These are phyloP conservation scores for Myotis daubentonii DNA, from an alignment of 2,797 vertebrate species.

Conservation along the genomic window DNA sequence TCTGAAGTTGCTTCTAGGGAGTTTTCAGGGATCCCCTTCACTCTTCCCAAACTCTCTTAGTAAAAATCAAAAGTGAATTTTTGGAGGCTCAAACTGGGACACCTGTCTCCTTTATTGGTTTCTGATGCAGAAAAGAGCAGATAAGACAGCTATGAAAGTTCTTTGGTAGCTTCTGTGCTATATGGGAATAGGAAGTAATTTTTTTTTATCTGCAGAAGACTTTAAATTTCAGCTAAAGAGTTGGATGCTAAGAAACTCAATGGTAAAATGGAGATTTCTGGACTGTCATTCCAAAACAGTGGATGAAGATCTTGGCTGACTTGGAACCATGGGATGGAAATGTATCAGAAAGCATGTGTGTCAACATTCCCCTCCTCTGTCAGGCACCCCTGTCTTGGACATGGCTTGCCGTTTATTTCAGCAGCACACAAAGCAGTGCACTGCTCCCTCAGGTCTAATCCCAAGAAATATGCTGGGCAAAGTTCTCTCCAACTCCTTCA, in stretches of 20 bases:
- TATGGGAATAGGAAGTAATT: not conserved
- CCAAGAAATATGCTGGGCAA: not conserved
- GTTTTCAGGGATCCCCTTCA: not conserved
- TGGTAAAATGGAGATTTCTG: not conserved
- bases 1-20: not conserved
- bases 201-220: not conserved
- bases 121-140: conserved; percentile 5
- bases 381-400: not conserved
- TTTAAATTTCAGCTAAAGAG: conserved; percentile 9
- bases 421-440: not conserved
- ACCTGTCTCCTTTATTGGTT: not conserved
- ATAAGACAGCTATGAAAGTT: not conserved
- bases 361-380: not conserved
- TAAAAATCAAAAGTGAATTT: conserved; percentile 49
- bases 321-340: not conserved
- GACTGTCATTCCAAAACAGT: not conserved
- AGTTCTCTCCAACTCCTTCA: not conserved
- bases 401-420: not conserved
- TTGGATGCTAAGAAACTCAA: not conserved
- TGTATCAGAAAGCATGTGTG: not conserved
- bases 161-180: not conserved
- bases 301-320: not conserved
- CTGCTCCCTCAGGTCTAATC: not conserved
- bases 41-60: not conserved
- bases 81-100: not conserved